Percentiles rank a stretch among this genome's conserved stretches.
Evolutionary conservation across 2,113 vertebrate genomes (phyloP).

Genomic region (Myotis yumanensis): DNA sequence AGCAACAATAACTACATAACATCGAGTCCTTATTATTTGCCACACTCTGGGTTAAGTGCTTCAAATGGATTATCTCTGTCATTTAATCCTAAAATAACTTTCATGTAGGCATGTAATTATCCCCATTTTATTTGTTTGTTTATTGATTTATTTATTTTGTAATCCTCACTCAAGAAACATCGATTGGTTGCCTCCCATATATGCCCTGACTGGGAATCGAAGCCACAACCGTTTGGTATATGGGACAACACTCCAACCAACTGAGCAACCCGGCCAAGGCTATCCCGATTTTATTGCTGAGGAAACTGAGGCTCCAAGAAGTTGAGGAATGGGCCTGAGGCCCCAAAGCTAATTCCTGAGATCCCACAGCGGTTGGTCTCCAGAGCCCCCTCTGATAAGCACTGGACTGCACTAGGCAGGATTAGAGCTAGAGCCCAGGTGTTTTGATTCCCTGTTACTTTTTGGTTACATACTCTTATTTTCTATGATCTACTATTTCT

Average conservation of each 20-base stretch:
- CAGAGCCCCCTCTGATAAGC: neutral
- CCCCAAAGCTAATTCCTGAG: neutral
- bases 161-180: neutral
- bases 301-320: neutral
- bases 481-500: neutral
- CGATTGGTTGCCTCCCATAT: neutral
- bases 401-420: neutral
- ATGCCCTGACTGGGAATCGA: neutral
- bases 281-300: neutral
- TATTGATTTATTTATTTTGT: neutral
- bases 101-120: neutral
- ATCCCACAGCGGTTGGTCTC: neutral
- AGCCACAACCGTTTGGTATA: neutral
- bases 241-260: neutral
- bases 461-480: constrained; percentile 5
- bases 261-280: neutral
- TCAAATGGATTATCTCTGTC: neutral
- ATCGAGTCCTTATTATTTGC: neutral
- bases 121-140: neutral
- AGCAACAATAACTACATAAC: neutral
- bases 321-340: neutral
- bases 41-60: neutral
- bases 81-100: neutral
- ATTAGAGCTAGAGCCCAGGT: neutral
- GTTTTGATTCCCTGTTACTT: neutral